Evolutionary conservation across 2,113 vertebrate genomes (phyloP).

Genomic region (Coracopsis vasa): DNA sequence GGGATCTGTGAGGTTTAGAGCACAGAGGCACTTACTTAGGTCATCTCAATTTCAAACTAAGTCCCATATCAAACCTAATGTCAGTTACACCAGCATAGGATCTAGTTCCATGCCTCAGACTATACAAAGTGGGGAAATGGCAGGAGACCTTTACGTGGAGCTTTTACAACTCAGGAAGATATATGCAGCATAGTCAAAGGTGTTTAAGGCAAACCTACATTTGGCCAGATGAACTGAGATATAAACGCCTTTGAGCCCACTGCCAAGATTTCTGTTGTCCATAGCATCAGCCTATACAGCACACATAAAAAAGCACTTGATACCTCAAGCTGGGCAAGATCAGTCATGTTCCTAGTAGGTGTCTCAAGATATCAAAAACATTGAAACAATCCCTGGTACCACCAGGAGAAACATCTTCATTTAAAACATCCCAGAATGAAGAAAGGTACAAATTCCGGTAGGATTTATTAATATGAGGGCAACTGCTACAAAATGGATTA

Average conservation of each 20-base stretch:
- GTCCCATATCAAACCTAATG: background rate
- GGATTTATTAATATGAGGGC: background rate
- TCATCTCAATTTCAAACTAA: background rate
- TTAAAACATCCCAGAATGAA: background rate
- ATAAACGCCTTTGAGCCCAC: background rate
- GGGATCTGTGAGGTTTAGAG: accelerated
- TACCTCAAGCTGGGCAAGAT: background rate
- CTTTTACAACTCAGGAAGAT: background rate
- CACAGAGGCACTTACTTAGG: background rate
- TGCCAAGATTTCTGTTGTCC: background rate
- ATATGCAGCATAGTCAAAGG: background rate
- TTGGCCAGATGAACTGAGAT: background rate
- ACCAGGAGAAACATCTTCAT: background rate
- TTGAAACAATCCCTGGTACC: background rate
- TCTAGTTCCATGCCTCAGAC: background rate
- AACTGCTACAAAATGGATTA: background rate
- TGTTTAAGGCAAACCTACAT: background rate
- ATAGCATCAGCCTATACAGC: background rate
- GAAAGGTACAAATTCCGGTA: background rate
- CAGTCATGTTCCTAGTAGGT: background rate
- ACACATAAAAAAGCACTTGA: accelerated
- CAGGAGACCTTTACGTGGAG: background rate
- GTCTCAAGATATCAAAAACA: background rate
- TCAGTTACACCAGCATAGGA: background rate
- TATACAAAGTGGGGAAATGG: background rate